Conservation (phyloP, 2,113 vertebrate genomes). For the Trachemys scripta region DNA sequence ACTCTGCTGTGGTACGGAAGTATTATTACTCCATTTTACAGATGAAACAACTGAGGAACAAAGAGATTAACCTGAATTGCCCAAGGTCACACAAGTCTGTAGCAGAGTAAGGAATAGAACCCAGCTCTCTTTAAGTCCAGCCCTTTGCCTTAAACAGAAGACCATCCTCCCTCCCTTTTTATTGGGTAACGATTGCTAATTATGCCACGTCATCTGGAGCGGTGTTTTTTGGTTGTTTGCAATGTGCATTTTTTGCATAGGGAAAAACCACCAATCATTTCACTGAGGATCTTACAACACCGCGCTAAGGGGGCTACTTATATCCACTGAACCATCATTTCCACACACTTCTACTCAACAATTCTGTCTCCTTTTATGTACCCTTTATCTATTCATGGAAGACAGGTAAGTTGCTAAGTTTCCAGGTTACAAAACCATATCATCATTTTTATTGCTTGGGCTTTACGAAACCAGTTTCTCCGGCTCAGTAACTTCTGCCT, state of each 20-base stretch:
- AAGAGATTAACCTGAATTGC: not conserved
- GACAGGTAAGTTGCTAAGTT: not conserved
- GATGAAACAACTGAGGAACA: not conserved
- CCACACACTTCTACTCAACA: not conserved
- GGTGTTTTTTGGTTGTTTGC: not conserved
- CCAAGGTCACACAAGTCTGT: not conserved
- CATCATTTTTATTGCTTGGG: not conserved
- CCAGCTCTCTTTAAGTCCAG: not conserved
- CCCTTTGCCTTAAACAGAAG: not conserved
- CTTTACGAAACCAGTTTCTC: not conserved
- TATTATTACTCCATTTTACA: not conserved
- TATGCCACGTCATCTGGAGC: not conserved
- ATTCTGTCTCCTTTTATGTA: not conserved
- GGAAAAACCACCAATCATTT: not conserved
- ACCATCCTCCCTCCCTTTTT: not conserved
- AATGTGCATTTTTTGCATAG: not conserved
- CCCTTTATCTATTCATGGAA: not conserved
- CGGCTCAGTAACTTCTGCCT: not conserved
- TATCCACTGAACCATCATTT: not conserved
- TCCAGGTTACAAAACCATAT: not conserved
- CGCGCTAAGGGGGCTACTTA: not conserved
- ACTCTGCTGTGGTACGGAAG: not conserved
- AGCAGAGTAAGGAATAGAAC: not conserved
- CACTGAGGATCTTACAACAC: not conserved
- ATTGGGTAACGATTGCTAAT: not conserved